These are phyloP conservation scores for Halictus ligatus DNA, from an alignment of 2,888 invertebrate species.

Conservation along the genomic window DNA sequence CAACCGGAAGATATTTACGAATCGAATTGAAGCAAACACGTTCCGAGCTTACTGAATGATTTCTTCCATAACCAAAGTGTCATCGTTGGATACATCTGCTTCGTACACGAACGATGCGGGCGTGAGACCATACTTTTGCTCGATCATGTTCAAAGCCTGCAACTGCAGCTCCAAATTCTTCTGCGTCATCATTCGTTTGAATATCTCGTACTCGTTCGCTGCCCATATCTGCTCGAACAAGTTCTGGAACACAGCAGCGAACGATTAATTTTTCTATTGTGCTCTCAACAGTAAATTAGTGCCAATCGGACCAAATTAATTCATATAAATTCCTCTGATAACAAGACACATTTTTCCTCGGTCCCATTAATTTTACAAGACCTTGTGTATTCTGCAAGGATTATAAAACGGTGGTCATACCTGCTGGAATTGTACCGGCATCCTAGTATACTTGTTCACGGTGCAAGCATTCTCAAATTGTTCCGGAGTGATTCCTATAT, in stretches of 20 bases:
- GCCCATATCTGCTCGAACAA: constrained; percentile 94
- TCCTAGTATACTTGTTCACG: constrained; percentile 83
- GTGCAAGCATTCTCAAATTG: constrained; percentile 94
- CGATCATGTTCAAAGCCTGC: constrained; percentile 94
- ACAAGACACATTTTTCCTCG: no score
- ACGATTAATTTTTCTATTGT: no score
- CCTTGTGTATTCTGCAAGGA: background rate
- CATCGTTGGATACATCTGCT: constrained; percentile 83
- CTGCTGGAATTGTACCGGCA: constrained; percentile 86
- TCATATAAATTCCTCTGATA: no score
- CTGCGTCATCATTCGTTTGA: constrained; percentile 96
- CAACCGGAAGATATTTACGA: background rate
- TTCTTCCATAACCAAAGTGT: constrained; percentile 87
- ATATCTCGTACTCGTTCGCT: constrained; percentile 95
- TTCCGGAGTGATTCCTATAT: constrained; percentile 94
- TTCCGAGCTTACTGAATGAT: constrained; percentile 85
- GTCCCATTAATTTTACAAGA: no score
- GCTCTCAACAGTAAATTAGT: no score
- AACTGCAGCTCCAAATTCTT: constrained; percentile 96
- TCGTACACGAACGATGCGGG: constrained; percentile 86
- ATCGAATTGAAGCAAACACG: background rate
- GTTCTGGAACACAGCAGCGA: constrained; percentile 81
- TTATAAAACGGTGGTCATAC: constrained; percentile 73
- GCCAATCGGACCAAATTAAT: no score
- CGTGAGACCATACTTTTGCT: constrained; percentile 90